Evolutionary conservation across 1,140 invertebrate species (phyloP).

Genomic region (Streblospio benedicti): DNA sequence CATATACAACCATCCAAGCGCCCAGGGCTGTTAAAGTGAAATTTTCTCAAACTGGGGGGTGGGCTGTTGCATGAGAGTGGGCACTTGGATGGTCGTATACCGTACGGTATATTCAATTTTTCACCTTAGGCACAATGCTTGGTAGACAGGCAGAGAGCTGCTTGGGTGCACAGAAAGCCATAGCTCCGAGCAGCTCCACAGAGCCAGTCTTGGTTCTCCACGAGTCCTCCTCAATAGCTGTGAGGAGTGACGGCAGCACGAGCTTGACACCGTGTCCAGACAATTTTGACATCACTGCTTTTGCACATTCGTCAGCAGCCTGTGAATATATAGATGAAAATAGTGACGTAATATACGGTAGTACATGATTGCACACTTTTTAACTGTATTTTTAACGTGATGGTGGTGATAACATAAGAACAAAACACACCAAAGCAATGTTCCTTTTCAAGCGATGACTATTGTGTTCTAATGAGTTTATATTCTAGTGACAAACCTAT

Average conservation of each 20-base stretch:
- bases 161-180: slow-evolving; percentile 93
- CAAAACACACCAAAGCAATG: too few species aligned
- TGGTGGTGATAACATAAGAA: too few species aligned
- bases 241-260: slow-evolving; percentile 78
- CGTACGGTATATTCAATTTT: too few species aligned
- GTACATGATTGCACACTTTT: not conserved
- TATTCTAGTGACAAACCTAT: too few species aligned
- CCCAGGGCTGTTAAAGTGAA: too few species aligned
- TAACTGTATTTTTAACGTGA: too few species aligned
- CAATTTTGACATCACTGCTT: slow-evolving; percentile 92
- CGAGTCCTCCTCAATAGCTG: slow-evolving; percentile 91
- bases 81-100: too few species aligned
- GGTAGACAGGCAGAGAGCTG: slow-evolving; percentile 95
- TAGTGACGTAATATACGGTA: slow-evolving; percentile 36
- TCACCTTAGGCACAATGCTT: slow-evolving; percentile 95
- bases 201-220: slow-evolving; percentile 98
- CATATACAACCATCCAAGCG: too few species aligned
- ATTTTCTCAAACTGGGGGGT: too few species aligned
- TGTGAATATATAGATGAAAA: slow-evolving; percentile 38
- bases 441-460: too few species aligned
- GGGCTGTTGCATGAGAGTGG: too few species aligned
- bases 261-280: slow-evolving; percentile 95
- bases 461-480: too few species aligned
- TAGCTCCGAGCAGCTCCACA: slow-evolving; percentile 85
- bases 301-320: slow-evolving; percentile 68